Conservation (phyloP, 2,888 invertebrate species). For the Chloromyia formosa region DNA sequence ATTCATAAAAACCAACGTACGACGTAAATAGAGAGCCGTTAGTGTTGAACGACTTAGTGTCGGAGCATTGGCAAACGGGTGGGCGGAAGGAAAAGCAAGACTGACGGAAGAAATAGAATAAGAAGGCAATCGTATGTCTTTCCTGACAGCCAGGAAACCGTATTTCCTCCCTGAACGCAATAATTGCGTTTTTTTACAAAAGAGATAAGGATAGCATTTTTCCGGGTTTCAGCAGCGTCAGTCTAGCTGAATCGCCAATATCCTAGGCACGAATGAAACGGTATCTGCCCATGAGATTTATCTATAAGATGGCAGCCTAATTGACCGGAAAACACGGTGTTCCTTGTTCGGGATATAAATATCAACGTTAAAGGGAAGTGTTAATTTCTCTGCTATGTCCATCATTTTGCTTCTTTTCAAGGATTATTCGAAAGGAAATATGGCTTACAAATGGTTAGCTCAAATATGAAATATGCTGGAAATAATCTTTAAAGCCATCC, state of each 20-base stretch:
- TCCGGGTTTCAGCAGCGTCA: not conserved
- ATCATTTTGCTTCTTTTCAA: too few species aligned
- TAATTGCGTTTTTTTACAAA: conserved; percentile 11
- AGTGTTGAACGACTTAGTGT: not conserved
- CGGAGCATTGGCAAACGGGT: not conserved
- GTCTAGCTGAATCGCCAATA: conserved; percentile 14
- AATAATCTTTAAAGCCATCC: too few species aligned
- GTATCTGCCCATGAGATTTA: not conserved
- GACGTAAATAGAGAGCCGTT: not conserved
- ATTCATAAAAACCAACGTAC: conserved; percentile 3
- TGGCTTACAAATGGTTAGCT: too few species aligned
- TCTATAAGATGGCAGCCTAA: conserved; percentile 14
- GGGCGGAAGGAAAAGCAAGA: conserved; percentile 7
- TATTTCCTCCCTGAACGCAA: conserved; percentile 2
- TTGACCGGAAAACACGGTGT: conserved; percentile 28
- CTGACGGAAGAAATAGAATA: not conserved
- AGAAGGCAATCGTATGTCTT: conserved; percentile 23
- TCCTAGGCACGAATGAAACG: conserved; percentile 8
- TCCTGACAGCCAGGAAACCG: conserved; percentile 11
- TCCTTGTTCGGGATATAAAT: conserved; percentile 15
- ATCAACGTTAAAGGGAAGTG: conserved; percentile 3
- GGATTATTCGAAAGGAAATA: too few species aligned
- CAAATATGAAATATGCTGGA: too few species aligned
- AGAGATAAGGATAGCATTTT: conserved; percentile 6
- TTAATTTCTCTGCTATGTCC: conserved; percentile 10